phyloP scores from a whole-genome alignment of 1,140 invertebrate species.

The Drosophila virilis region DNA sequence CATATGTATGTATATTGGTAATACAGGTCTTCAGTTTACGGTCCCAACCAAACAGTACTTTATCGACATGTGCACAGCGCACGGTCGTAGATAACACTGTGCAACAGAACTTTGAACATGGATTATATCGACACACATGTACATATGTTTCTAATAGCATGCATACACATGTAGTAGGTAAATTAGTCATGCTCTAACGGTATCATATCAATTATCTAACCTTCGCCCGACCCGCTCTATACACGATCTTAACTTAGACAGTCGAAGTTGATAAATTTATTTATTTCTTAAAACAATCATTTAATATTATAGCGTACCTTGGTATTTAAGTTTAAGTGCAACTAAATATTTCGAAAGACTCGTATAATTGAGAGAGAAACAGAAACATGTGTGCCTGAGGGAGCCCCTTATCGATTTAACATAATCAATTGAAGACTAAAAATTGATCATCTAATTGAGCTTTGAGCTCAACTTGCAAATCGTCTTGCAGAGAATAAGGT shows the following conservation, averaged over 20 bases:
- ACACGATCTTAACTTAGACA: too few relatives aligned
- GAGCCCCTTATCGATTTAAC: not conserved
- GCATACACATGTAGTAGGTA: not conserved
- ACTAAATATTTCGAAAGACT: too few relatives aligned
- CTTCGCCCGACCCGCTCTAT: too few relatives aligned
- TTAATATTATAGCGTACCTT: too few relatives aligned
- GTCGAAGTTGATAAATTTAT: not conserved
- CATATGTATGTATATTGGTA: not conserved
- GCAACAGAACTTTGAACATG: conserved; percentile 19
- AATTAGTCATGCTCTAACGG: conserved; percentile 1
- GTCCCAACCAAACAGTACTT: conserved; percentile 24
- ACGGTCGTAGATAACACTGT: conserved; percentile 28
- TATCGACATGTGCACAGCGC: conserved; percentile 33
- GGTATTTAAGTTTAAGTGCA: too few relatives aligned
- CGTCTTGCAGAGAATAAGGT: too few relatives aligned
- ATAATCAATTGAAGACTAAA: not conserved
- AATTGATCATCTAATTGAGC: too few relatives aligned
- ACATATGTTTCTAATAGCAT: not conserved
- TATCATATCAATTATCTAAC: not conserved
- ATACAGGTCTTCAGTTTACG: conserved; percentile 12
- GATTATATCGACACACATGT: not conserved
- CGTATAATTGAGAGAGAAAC: too few relatives aligned
- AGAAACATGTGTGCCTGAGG: too few relatives aligned
- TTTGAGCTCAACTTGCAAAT: too few relatives aligned
- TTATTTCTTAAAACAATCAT: not conserved